These are phyloP conservation scores for Anser brachyrhynchus DNA, from an alignment of 2,113 vertebrate species.

Conservation along the genomic window DNA sequence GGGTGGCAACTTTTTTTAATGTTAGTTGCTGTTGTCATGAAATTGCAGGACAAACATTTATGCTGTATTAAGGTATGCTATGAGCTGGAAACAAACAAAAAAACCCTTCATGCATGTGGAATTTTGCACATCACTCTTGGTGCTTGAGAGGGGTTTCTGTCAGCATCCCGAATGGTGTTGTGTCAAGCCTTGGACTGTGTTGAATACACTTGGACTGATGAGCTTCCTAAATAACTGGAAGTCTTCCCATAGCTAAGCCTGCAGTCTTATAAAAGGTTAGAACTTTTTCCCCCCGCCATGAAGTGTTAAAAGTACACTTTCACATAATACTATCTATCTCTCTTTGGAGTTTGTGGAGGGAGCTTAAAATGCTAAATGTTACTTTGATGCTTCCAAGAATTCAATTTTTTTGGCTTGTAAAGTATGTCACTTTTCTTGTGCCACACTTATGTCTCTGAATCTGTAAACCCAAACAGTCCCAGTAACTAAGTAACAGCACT, in stretches of 20 bases:
- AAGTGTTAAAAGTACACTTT: neutral
- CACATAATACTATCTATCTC: neutral
- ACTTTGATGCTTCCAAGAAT: slow-evolving; percentile 17
- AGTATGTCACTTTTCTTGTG: neutral
- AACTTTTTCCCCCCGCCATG: neutral
- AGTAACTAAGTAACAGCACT: slow-evolving; percentile 52
- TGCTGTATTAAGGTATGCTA: neutral
- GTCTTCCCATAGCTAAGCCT: neutral
- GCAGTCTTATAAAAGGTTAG: neutral
- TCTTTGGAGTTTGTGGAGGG: neutral
- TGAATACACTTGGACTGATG: neutral
- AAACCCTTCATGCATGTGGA: neutral
- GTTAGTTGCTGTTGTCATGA: neutral
- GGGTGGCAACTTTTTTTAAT: neutral
- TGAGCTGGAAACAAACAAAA: neutral
- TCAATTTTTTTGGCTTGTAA: neutral
- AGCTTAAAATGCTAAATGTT: neutral
- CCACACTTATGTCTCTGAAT: neutral
- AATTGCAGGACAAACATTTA: neutral
- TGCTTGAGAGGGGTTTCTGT: neutral
- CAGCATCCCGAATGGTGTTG: accelerated
- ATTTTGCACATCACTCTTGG: neutral
- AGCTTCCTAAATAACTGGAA: neutral
- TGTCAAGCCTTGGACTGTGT: neutral
- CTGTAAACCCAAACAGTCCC: slow-evolving; percentile 32